A percentile compares a stretch with the other conserved stretches of the same genome.
Conservation (phyloP, 2,113 vertebrate species). For the Hypomesus transpacificus region DNA sequence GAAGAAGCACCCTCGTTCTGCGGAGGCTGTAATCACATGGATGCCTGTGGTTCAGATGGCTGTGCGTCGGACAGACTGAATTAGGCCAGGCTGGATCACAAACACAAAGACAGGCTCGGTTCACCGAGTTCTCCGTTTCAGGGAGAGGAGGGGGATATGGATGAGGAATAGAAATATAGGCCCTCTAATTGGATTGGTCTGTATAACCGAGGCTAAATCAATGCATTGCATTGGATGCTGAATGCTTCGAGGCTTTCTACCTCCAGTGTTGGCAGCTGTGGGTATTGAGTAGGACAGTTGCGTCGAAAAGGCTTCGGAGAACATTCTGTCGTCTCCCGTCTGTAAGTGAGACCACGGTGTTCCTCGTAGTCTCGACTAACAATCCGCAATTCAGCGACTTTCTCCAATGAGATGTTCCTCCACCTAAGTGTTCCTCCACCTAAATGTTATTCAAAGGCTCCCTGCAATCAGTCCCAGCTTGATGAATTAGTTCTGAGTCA, state of each 20-base stretch:
- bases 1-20: constrained; percentile 12
- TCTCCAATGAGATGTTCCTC: too few species aligned
- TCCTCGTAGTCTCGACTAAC: too few species aligned
- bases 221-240: constrained; percentile 37
- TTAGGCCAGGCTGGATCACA: constrained; percentile 17
- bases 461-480: too few species aligned
- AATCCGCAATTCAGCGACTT: too few species aligned
- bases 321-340: too few species aligned
- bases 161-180: constrained; percentile 30
- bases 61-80: neutral
- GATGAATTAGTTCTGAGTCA: too few species aligned
- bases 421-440: too few species aligned
- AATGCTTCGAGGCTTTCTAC: constrained; percentile 29
- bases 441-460: too few species aligned
- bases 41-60: neutral
- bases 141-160: constrained; percentile 3
- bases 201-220: constrained; percentile 25
- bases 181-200: constrained; percentile 32
- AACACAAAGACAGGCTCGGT: constrained; percentile 24
- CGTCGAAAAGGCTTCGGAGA: constrained; percentile 29
- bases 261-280: neutral
- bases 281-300: constrained; percentile 25
- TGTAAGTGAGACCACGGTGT: too few species aligned
- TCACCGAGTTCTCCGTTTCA: constrained; percentile 37
- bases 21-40: constrained; percentile 11